Percentiles rank a stretch among this genome's conserved stretches.
phyloP scores from a whole-genome alignment of 2,113 vertebrate species.

The Lepisosteus osseus region DNA sequence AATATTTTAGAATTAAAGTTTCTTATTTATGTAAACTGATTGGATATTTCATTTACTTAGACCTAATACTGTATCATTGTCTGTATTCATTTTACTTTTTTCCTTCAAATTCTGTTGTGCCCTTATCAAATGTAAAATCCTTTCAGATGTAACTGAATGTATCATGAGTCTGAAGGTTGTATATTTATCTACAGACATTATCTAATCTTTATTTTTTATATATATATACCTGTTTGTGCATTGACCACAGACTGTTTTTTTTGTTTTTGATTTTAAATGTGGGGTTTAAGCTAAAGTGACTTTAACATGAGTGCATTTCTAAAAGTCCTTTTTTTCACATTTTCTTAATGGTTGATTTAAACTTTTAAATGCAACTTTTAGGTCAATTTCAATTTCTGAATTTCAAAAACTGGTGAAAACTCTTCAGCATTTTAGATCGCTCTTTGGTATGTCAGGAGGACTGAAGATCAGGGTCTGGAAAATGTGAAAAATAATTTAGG shows the following conservation, averaged over 20 bases:
- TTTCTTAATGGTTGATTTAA: constrained; percentile 33
- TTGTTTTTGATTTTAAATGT: constrained; percentile 50
- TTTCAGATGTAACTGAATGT: constrained; percentile 63
- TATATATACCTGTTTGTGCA: constrained; percentile 56
- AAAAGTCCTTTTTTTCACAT: constrained; percentile 36
- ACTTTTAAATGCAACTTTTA: constrained; percentile 22
- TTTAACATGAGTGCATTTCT: constrained; percentile 46
- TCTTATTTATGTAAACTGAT: constrained; percentile 82
- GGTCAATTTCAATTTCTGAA: constrained; percentile 39
- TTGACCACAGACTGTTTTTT: constrained; percentile 55
- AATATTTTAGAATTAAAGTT: constrained; percentile 83
- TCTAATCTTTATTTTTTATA: constrained; percentile 48
- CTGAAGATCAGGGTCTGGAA: neutral
- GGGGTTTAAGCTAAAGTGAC: constrained; percentile 54
- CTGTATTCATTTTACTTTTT: constrained; percentile 26
- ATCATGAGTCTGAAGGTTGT: constrained; percentile 62
- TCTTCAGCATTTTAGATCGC: neutral
- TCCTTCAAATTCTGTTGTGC: constrained; percentile 35
- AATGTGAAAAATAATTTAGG: neutral
- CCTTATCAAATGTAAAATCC: constrained; percentile 47
- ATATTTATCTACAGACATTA: constrained; percentile 66
- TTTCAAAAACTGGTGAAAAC: constrained; percentile 49
- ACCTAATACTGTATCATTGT: constrained; percentile 41
- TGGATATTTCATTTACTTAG: constrained; percentile 74
- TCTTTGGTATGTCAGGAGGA: neutral